A percentile compares a stretch with the other conserved stretches of the same genome.
phyloP scores from a whole-genome alignment of 2,888 invertebrate genomes.

The Xestoiulus laeticollis region DNA sequence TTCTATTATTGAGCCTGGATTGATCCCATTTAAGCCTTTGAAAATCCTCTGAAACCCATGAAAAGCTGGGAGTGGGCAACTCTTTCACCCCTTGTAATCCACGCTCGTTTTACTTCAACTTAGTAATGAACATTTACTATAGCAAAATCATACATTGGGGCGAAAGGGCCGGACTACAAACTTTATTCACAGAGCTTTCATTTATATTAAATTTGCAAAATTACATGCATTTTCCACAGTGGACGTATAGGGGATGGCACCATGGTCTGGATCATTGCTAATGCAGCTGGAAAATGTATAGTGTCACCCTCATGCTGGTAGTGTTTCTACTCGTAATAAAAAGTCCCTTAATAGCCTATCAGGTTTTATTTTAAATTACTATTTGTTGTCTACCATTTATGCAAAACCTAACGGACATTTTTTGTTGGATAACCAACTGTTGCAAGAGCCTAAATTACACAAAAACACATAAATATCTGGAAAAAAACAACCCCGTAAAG shows the following conservation, averaged over 20 bases:
- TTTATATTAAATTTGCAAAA: background rate
- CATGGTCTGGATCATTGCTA: background rate
- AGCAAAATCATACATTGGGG: background rate
- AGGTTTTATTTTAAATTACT: background rate
- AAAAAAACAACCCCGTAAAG: no score
- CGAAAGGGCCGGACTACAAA: background rate
- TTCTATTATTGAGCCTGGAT: background rate
- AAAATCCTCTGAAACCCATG: background rate
- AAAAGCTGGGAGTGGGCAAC: background rate
- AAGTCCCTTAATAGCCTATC: background rate
- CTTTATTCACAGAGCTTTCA: background rate
- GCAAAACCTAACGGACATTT: background rate
- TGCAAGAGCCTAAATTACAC: no score
- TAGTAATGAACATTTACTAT: background rate
- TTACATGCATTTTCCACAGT: background rate
- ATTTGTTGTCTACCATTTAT: background rate
- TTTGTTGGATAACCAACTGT: no score
- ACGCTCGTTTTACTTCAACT: background rate
- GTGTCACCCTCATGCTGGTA: background rate
- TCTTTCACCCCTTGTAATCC: conserved; percentile 18
- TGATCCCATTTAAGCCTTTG: background rate
- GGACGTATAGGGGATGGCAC: background rate
- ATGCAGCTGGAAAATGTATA: background rate
- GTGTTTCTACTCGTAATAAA: background rate
- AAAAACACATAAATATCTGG: no score